Conservation (phyloP, 2,888 invertebrate species). For the Pycnomerus fuliginosus region DNA sequence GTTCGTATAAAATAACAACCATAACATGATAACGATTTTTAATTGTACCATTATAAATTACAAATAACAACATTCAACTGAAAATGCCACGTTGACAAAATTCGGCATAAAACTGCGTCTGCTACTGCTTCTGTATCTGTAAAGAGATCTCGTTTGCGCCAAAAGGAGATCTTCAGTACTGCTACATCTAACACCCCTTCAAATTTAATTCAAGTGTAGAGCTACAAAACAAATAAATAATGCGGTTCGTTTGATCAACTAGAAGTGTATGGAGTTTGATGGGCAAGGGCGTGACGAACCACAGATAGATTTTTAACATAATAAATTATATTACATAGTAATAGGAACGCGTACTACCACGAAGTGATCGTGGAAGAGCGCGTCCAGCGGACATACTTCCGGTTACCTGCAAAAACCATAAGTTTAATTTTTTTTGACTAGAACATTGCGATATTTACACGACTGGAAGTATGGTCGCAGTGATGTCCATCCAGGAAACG, state of each 20-base stretch:
- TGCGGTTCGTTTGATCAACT: slow-evolving; percentile 41
- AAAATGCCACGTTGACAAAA: slow-evolving; percentile 45
- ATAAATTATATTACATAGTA: slow-evolving; percentile 45
- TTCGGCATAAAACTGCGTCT: slow-evolving; percentile 43
- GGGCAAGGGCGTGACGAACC: slow-evolving; percentile 49
- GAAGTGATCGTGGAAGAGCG: slow-evolving; percentile 37
- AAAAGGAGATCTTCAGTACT: slow-evolving; percentile 28
- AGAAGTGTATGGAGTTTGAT: slow-evolving; percentile 50
- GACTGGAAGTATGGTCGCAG: too few relatives aligned
- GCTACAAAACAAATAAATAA: slow-evolving; percentile 18
- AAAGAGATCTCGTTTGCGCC: slow-evolving; percentile 23
- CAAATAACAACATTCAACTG: slow-evolving; percentile 53
- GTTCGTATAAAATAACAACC: slow-evolving; percentile 52
- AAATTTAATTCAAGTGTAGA: slow-evolving; percentile 19
- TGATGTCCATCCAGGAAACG: slow-evolving; percentile 3
- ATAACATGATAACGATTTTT: slow-evolving; percentile 53
- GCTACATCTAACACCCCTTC: slow-evolving; percentile 45
- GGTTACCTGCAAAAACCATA: slow-evolving; percentile 7
- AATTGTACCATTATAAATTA: slow-evolving; percentile 52
- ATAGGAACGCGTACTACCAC: slow-evolving; percentile 43
- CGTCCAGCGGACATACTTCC: slow-evolving; percentile 31
- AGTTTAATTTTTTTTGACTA: slow-evolving; percentile 10
- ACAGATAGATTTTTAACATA: slow-evolving; percentile 36
- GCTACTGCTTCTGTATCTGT: slow-evolving; percentile 22
- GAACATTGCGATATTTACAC: slow-evolving; percentile 9